phyloP scores from a whole-genome alignment of 2,113 vertebrate species.

The Eonycteris spelaea region DNA sequence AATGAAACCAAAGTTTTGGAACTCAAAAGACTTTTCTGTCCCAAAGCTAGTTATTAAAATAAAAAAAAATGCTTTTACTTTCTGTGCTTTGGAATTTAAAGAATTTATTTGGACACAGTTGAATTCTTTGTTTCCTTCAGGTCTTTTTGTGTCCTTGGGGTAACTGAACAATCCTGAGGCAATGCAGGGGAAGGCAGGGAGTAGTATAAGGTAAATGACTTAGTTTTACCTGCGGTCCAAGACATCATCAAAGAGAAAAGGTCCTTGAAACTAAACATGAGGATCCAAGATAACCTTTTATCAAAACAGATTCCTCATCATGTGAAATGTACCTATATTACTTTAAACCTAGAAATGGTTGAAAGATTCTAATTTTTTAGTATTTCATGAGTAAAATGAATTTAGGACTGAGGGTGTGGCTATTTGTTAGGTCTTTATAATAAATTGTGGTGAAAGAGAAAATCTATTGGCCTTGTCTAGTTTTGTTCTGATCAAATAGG shows the following conservation, averaged over 20 bases:
- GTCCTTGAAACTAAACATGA: background rate
- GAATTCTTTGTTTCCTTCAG: background rate
- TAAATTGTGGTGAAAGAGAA: background rate
- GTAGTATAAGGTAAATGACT: background rate
- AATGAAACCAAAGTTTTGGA: conserved; percentile 13
- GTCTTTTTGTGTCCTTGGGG: background rate
- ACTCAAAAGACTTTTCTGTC: conserved; percentile 7
- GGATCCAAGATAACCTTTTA: background rate
- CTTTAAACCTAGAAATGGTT: background rate
- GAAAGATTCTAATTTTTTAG: background rate
- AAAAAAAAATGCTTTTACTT: background rate
- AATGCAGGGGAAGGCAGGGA: background rate
- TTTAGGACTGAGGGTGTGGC: background rate
- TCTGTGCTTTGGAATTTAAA: background rate
- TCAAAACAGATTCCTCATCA: background rate
- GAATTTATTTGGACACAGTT: background rate
- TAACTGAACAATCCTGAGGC: background rate
- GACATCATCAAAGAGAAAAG: background rate
- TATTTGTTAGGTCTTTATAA: background rate
- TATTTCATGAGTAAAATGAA: background rate
- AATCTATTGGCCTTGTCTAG: background rate
- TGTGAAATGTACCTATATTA: background rate
- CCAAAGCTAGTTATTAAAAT: background rate
- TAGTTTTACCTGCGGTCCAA: background rate
- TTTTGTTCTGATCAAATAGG: background rate